Evolutionary conservation across 2,113 vertebrate species (phyloP).

Genomic region (Thomomys bottae): DNA sequence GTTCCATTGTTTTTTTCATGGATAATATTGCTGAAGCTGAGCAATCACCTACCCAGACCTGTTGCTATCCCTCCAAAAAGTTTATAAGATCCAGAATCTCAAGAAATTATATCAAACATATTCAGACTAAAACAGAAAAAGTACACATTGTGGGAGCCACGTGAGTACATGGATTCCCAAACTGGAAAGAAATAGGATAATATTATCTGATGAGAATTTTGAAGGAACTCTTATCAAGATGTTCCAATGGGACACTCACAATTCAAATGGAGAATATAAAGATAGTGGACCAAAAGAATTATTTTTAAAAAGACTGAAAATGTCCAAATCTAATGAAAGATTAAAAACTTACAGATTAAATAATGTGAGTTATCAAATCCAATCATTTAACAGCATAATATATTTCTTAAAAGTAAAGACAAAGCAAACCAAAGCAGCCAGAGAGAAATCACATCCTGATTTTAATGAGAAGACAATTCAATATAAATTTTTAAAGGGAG

Average conservation of each 20-base stretch:
- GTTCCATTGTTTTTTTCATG: background rate
- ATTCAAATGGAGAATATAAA: background rate
- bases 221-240: constrained; percentile 14
- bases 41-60: background rate
- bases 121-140: background rate
- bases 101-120: background rate
- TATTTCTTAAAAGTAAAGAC: constrained; percentile 15
- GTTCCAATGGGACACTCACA: background rate
- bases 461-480: background rate
- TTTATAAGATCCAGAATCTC: background rate
- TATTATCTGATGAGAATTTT: constrained; percentile 22
- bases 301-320: background rate
- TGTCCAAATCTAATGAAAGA: background rate
- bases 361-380: background rate
- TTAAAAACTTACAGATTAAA: background rate
- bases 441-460: background rate
- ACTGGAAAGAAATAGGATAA: background rate
- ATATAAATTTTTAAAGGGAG: background rate
- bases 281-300: no score
- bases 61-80: background rate
- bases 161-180: background rate
- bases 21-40: background rate
- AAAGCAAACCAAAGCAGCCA: constrained; percentile 18
- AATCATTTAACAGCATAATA: background rate
- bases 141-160: background rate